These are phyloP conservation scores for Drosophila differens DNA, from an alignment of 2,888 invertebrate species.

Conservation along the genomic window DNA sequence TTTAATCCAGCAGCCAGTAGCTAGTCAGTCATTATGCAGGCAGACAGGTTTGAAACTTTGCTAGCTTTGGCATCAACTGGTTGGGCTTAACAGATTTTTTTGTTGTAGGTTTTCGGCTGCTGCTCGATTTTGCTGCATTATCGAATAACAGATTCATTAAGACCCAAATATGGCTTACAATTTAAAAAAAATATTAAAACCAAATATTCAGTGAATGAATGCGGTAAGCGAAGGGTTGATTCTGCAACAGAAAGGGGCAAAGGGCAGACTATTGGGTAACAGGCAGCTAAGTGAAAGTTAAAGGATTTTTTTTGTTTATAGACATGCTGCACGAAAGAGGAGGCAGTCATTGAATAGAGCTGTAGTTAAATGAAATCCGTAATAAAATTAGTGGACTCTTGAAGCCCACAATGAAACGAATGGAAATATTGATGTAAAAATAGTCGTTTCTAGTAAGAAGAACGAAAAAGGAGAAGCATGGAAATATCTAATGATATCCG, in stretches of 20 bases:
- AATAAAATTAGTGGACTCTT: too few species aligned
- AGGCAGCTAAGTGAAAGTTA: background rate
- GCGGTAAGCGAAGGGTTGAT: background rate
- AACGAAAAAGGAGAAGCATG: too few species aligned
- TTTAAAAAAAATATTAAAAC: slow-evolving; percentile 12
- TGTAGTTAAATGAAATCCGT: too few species aligned
- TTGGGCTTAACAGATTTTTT: slow-evolving; percentile 13
- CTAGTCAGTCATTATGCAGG: slow-evolving; percentile 48
- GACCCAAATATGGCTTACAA: slow-evolving; percentile 62
- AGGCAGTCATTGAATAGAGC: too few species aligned
- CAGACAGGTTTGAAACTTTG: slow-evolving; percentile 69
- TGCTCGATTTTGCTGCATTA: slow-evolving; percentile 52
- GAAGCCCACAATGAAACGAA: too few species aligned
- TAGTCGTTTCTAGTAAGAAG: too few species aligned
- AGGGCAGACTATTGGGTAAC: background rate
- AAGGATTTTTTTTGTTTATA: background rate
- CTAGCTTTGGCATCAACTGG: slow-evolving; percentile 59
- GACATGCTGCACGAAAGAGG: too few species aligned
- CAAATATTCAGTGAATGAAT: slow-evolving; percentile 14
- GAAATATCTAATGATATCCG: background rate
- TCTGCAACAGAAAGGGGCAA: background rate
- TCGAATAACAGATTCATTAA: slow-evolving; percentile 82
- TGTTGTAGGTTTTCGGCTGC: background rate
- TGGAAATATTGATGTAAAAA: too few species aligned
- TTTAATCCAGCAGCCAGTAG: background rate